Base-by-base conservation (phyloP, 2,888 invertebrate genomes). In the Conomelus anceps region DNA sequence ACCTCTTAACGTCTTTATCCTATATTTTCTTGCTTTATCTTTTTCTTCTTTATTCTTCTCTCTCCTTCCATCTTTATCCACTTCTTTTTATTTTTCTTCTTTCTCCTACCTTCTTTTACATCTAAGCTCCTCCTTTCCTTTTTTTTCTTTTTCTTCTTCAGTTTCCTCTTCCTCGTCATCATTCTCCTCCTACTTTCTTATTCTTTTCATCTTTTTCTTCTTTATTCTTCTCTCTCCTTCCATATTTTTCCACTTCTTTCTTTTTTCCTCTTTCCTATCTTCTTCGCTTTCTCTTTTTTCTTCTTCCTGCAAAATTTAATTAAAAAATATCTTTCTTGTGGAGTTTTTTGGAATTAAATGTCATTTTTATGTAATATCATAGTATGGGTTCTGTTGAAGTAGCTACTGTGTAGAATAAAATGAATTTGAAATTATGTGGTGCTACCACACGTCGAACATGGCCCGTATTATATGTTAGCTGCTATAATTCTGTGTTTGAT, bases 71-170 rank as follows among this genome's bases (percentile, higher is more conserved):
- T 29, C 23, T 87, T 34, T 41, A 17, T 26, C 23, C 86, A 84
- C 89, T 89, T 88, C 89, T 90, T 90, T 87, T 89, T 89, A 88
- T 89, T 89, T 89, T 90, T 90, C 90, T 24, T 88, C 89, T 85
- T 20, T 85, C 85, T 26, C 22, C 34, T 63, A 23, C 22, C 84
- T 22, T 41, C 22, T 23, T 63, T 34, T n/a, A 23, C 23, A 23
- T 24, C 34, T 20, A 29, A 22, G 7, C 84, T 85, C 85, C 22
- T 29, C 23, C 89, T 34, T 41, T 22, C 26, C 23, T 86, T 41
- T 89, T 89, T 88, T 90, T 90, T 90, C 88, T 89, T 89, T 88
- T 89, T 89, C 90, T 90, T 90, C 90, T 89, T 90, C 90, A 90
- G 90, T 17, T 23, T 41, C 29, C 86, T 17, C n/a, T 22, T 88